These are phyloP conservation scores for Fundulus diaphanus DNA, from an alignment of 2,797 vertebrate genomes.

Conservation along the genomic window DNA sequence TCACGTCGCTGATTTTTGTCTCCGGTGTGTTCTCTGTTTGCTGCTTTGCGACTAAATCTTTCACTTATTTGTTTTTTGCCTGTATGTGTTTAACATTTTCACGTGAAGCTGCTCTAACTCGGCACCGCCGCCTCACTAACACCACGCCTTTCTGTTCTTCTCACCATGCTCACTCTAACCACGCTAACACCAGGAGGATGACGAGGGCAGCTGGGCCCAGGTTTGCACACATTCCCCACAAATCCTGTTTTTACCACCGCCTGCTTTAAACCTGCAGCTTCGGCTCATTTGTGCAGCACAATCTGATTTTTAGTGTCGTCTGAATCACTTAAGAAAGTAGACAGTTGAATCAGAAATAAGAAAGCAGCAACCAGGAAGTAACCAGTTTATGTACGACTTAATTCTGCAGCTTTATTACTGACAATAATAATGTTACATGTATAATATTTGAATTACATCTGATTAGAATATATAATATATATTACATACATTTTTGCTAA, in stretches of 20 bases:
- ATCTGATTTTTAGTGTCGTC: neutral
- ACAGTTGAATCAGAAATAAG: neutral
- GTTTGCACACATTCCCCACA: conserved; percentile 83
- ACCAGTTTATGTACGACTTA: neutral
- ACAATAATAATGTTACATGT: neutral
- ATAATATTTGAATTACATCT: too few species aligned
- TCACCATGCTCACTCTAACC: conserved; percentile 92
- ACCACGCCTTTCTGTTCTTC: conserved; percentile 86
- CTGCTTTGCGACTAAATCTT: neutral
- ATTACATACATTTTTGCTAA: neutral
- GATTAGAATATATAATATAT: too few species aligned
- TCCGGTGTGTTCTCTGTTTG: neutral
- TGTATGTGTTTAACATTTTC: conserved; percentile 11
- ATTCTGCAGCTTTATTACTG: neutral
- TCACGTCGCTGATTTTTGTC: neutral
- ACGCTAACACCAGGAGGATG: conserved; percentile 96
- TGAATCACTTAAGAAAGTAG: neutral
- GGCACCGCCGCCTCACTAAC: conserved; percentile 74
- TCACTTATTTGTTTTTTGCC: neutral
- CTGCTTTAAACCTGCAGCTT: neutral
- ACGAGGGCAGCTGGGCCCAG: conserved; percentile 99
- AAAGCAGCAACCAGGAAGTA: neutral
- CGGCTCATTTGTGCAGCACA: neutral
- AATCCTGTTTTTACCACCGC: neutral
- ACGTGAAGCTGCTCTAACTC: conserved; percentile 60